These are phyloP conservation scores for Phoenicopterus ruber DNA, from an alignment of 2,113 vertebrate species.

Conservation along the genomic window DNA sequence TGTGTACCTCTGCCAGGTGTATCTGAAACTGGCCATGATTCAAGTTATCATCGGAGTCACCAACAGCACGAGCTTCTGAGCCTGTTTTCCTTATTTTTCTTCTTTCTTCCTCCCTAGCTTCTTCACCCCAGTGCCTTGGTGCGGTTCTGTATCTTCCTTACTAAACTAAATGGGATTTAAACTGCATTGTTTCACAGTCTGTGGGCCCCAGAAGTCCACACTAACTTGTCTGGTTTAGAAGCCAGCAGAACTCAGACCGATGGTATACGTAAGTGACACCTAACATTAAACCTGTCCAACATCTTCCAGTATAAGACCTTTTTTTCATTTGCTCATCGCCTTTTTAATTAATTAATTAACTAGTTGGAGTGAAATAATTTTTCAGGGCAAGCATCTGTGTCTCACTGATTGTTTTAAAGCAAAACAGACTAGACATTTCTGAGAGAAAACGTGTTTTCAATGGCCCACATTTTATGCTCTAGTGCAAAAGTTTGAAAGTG, in stretches of 20 bases:
- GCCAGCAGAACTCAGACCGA: background rate
- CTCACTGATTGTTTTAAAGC: background rate
- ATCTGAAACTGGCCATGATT: background rate
- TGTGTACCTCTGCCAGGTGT: background rate
- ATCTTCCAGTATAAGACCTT: background rate
- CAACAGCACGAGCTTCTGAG: background rate
- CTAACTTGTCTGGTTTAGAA: background rate
- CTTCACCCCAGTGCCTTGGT: background rate
- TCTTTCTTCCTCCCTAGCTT: background rate
- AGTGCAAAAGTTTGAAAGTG: background rate
- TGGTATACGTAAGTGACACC: background rate
- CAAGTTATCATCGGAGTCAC: background rate
- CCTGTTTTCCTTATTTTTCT: background rate
- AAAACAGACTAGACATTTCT: background rate
- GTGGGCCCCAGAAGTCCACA: background rate
- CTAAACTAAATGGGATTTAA: background rate
- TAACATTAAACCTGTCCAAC: background rate
- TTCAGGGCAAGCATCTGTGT: background rate
- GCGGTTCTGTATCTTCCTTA: background rate
- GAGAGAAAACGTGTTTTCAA: background rate
- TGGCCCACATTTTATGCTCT: slow-evolving; percentile 1
- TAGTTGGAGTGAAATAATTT: background rate
- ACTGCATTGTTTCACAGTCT: background rate
- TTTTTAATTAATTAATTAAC: background rate
- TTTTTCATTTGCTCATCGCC: background rate